Evolutionary conservation across 2,797 vertebrate genomes (phyloP).

Genomic region (Eulemur rubriventer): DNA sequence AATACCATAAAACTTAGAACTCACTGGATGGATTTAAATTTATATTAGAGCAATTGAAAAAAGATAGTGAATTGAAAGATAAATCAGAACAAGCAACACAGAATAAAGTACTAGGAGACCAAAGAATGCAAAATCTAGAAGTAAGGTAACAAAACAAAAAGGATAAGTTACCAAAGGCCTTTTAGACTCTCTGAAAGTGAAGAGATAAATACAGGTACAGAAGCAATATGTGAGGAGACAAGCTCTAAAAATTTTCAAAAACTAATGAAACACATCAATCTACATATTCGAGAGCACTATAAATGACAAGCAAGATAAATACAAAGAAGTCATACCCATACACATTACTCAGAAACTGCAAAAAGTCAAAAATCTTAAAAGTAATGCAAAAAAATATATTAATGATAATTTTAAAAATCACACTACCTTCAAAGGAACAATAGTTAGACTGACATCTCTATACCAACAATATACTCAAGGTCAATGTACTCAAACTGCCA

Average conservation of each 20-base stretch:
- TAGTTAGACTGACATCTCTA: background rate
- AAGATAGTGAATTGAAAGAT: background rate
- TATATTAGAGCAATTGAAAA: background rate
- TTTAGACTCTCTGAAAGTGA: background rate
- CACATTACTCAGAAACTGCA: background rate
- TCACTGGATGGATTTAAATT: background rate
- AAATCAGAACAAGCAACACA: background rate
- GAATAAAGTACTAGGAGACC: background rate
- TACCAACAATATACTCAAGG: background rate
- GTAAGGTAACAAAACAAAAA: background rate
- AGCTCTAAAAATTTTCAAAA: background rate
- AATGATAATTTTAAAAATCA: background rate
- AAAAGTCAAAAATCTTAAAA: background rate
- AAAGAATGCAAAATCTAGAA: background rate
- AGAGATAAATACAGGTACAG: background rate
- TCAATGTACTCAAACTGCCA: background rate
- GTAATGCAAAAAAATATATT: background rate
- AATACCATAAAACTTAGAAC: background rate
- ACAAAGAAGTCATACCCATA: background rate
- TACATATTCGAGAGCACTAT: background rate
- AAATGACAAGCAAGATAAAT: background rate
- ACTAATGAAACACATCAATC: background rate
- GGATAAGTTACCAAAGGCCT: background rate
- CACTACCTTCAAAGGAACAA: background rate
- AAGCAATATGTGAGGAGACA: background rate